phyloP scores from a whole-genome alignment of 2,113 vertebrate species.

The Cyphomyrus discorhynchus region DNA sequence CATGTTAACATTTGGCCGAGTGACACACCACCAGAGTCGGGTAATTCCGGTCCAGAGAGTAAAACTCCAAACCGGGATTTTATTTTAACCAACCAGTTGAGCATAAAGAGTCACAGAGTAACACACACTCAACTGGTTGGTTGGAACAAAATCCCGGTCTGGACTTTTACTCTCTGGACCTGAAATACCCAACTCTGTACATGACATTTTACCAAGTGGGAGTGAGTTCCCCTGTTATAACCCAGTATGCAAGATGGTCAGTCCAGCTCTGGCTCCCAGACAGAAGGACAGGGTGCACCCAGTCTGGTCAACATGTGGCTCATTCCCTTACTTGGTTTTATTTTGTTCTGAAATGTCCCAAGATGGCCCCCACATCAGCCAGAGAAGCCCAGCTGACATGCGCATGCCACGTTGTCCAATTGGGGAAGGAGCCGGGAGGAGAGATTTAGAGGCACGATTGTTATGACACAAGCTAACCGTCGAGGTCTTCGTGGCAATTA shows the following conservation, averaged over 20 bases:
- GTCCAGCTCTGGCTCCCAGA: not conserved
- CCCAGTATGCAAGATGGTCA: not conserved
- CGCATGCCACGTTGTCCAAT: not conserved
- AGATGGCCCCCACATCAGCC: not conserved
- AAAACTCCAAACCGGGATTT: no score
- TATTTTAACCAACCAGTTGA: no score
- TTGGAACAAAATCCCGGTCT: no score
- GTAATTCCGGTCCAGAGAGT: no score
- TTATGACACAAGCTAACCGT: not conserved
- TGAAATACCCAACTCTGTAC: not conserved
- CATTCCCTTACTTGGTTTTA: not conserved
- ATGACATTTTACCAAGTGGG: not conserved
- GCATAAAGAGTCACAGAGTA: no score
- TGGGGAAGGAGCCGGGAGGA: not conserved
- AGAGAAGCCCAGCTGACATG: not conserved
- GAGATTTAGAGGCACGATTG: not conserved
- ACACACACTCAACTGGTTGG: no score
- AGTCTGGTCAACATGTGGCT: not conserved
- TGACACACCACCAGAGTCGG: not conserved
- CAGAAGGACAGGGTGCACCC: not conserved
- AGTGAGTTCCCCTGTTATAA: not conserved
- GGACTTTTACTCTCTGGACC: no score
- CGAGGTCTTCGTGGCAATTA: not conserved
- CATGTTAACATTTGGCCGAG: not conserved
- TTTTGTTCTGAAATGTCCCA: not conserved